Base-by-base conservation (phyloP, 2,888 invertebrate genomes). In the Philaethria dido region DNA sequence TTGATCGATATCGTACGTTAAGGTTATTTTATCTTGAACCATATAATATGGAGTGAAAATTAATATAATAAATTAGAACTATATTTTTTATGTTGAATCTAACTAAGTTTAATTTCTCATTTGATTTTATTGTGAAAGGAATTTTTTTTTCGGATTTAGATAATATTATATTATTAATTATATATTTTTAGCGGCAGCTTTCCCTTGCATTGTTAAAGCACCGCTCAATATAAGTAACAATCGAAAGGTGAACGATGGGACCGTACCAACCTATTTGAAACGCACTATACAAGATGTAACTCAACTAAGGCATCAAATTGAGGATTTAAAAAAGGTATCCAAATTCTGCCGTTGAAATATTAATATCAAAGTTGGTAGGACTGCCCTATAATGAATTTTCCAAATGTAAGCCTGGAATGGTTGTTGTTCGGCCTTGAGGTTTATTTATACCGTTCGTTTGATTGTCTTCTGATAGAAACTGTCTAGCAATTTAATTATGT, bases 251-350 rank as follows among this genome's bases (percentile, higher is more conserved):
- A 42, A 25, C 16, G 62, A 64, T 50, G 73, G 73, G 0, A 47
- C 47, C 3, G 33, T 71, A 8, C 69, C 80, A 1, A 62, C 71
- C 0, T 72, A 76, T 60, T 81, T 84, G 79, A 80, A 76, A 55
- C 78, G 78, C 8, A 80, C 88, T 0, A 77, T 79, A 45, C 77
- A 83, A 61, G 86, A 88, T 62, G 83, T 90, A 2, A 80, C 80
- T 1, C 76, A 80, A 13, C 78, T 89, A 14, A 81, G 78, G 69
- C 69, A 74, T 25, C 83, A 88, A 75, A 77, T 89, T 59, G 85
- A 85, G 72, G 76, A 82, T 65, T 75, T 88, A 1, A 87, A 86
- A 72, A 90, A 87, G 83, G 90, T 88, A 64, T 57, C 22, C 20
- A 11, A 36, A 3, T 1, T 60, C 14, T 45, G 2, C 3, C 11